phyloP scores from a whole-genome alignment of 2,888 invertebrate species.

The Eupithecia exiguata region DNA sequence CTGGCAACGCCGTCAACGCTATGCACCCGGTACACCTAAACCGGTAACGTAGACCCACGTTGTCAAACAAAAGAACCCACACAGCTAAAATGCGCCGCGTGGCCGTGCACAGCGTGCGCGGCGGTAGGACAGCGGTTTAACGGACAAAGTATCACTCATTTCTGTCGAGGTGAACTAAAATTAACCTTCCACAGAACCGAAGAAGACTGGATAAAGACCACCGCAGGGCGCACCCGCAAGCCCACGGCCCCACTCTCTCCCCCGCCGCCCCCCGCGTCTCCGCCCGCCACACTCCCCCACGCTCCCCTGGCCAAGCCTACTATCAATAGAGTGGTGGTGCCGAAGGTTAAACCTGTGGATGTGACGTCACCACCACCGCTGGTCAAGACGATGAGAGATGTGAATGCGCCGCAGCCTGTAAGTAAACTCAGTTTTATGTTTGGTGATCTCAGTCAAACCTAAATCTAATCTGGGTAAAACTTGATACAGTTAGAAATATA shows the following conservation, averaged over 20 bases:
- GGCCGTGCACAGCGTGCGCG: too few species aligned
- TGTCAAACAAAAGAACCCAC: too few species aligned
- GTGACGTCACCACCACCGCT: slow-evolving; percentile 24
- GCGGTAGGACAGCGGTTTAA: too few species aligned
- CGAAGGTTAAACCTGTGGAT: slow-evolving; percentile 9
- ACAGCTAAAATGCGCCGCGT: too few species aligned
- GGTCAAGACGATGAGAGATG: neutral
- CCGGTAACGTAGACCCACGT: too few species aligned
- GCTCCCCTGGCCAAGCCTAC: neutral
- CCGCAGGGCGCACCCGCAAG: slow-evolving; percentile 61
- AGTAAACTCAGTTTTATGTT: neutral
- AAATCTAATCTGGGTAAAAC: neutral
- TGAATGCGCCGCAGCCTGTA: neutral
- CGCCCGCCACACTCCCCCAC: slow-evolving; percentile 19
- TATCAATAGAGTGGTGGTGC: neutral
- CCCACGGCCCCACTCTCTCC: slow-evolving; percentile 45
- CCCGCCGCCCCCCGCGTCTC: slow-evolving; percentile 29
- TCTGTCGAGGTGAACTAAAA: too few species aligned
- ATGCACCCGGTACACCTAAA: too few species aligned
- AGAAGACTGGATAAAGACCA: slow-evolving; percentile 72
- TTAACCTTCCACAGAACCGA: slow-evolving; percentile 59
- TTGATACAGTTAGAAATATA: neutral
- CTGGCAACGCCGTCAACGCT: too few species aligned
- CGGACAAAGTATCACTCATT: too few species aligned
- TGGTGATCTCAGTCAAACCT: neutral